These are phyloP conservation scores for Microctonus brassicae DNA, from an alignment of 2,888 invertebrate species.

Conservation along the genomic window DNA sequence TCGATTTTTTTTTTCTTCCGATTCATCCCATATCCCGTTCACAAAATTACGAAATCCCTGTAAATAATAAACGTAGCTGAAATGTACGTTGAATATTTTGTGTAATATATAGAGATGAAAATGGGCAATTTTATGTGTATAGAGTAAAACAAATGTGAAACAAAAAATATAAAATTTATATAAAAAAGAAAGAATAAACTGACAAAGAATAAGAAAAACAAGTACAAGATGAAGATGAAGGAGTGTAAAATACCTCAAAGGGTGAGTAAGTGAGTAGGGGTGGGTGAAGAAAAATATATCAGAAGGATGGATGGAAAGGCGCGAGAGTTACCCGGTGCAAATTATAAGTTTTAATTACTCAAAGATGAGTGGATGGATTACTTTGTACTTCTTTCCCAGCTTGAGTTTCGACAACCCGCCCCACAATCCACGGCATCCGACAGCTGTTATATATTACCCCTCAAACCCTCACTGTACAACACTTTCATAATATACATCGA, in stretches of 20 bases:
- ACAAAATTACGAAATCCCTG: not conserved
- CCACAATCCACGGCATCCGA: slow-evolving; percentile 28
- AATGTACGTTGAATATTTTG: slow-evolving; percentile 19
- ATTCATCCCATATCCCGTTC: not conserved
- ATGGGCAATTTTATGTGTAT: no score
- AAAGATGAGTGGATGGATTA: slow-evolving; percentile 64
- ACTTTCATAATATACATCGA: slow-evolving; percentile 39
- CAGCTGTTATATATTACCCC: slow-evolving; percentile 46
- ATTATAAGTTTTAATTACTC: slow-evolving; percentile 67
- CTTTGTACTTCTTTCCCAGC: slow-evolving; percentile 52
- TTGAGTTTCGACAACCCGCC: slow-evolving; percentile 51
- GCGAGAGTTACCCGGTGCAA: slow-evolving; percentile 49
- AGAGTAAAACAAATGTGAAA: no score
- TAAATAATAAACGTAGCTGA: not conserved
- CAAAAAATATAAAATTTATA: no score
- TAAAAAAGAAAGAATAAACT: slow-evolving; percentile 44
- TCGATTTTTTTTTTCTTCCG: not conserved
- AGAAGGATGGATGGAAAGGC: slow-evolving; percentile 31
- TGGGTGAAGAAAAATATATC: slow-evolving; percentile 6
- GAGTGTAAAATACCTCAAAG: not conserved
- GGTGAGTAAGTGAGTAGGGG: slow-evolving; percentile 15
- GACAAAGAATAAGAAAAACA: slow-evolving; percentile 23
- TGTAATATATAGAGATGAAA: no score
- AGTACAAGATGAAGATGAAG: slow-evolving; percentile 14
- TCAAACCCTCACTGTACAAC: not conserved